phyloP scores from a whole-genome alignment of 2,113 vertebrate genomes.

The Macrotis lagotis region DNA sequence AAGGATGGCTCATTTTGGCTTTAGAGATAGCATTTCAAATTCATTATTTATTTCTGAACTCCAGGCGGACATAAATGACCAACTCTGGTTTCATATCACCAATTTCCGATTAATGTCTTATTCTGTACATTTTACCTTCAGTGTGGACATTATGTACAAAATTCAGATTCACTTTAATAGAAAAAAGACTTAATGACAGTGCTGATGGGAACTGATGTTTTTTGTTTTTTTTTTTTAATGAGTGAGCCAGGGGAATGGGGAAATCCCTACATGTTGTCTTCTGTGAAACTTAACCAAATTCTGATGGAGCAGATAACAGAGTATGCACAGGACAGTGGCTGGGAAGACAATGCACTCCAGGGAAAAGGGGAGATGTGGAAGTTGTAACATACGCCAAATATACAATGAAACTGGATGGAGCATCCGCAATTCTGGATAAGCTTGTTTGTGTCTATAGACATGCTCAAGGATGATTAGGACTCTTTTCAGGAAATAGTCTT shows the following conservation, averaged over 20 bases:
- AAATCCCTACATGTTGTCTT: background rate
- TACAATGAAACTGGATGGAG: background rate
- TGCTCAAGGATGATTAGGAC: background rate
- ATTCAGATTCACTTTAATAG: background rate
- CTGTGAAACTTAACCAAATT: background rate
- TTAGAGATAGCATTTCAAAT: background rate
- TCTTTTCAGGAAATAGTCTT: background rate
- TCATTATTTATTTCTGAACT: constrained; percentile 40
- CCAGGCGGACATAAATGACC: constrained; percentile 40
- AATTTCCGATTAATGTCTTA: constrained; percentile 28
- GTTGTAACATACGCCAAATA: background rate
- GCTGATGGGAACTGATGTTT: constrained; percentile 13
- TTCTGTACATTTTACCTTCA: background rate
- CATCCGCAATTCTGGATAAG: background rate
- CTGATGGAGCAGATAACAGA: background rate
- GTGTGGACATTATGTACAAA: constrained; percentile 11
- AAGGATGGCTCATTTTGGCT: background rate
- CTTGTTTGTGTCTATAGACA: background rate
- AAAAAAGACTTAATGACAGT: background rate
- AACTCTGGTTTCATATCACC: constrained; percentile 5
- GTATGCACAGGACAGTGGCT: background rate
- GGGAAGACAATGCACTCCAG: background rate
- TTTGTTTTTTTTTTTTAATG: background rate
- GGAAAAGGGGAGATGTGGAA: background rate
- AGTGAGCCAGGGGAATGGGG: background rate